A percentile compares a stretch with the other conserved stretches of the same genome.
Conservation (phyloP, 2,113 vertebrate species). For the Phainopepla nitens region DNA sequence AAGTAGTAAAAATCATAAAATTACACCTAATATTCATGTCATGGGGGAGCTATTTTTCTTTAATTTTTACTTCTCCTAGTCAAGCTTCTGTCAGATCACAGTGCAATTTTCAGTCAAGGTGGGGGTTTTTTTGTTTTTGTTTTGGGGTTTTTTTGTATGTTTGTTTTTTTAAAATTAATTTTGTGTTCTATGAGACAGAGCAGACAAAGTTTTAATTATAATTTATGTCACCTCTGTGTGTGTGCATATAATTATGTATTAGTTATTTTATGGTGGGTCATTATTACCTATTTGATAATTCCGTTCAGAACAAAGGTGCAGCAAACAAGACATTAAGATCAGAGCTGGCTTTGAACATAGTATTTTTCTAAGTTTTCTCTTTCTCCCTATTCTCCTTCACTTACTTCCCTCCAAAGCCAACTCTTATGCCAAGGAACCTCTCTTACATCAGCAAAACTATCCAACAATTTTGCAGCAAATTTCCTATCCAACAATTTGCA, state of each 20-base stretch:
- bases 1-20: neutral
- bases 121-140: neutral
- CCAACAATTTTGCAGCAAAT: neutral
- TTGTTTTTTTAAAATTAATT: neutral
- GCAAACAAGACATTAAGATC: neutral
- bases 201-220: neutral
- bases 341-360: neutral
- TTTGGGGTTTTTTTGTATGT: neutral
- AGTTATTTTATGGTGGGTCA: neutral
- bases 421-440: neutral
- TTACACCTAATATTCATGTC: neutral
- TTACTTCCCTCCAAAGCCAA: neutral
- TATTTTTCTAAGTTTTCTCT: neutral
- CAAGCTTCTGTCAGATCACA: neutral
- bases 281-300: neutral
- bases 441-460: neutral
- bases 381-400: neutral
- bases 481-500: neutral
- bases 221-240: neutral
- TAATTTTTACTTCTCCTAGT: neutral
- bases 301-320: neutral
- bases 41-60: neutral
- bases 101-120: neutral
- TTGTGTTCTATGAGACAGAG: neutral
- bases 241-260: neutral